phyloP scores from a whole-genome alignment of 2,888 invertebrate species.

The Thyatira batis region DNA sequence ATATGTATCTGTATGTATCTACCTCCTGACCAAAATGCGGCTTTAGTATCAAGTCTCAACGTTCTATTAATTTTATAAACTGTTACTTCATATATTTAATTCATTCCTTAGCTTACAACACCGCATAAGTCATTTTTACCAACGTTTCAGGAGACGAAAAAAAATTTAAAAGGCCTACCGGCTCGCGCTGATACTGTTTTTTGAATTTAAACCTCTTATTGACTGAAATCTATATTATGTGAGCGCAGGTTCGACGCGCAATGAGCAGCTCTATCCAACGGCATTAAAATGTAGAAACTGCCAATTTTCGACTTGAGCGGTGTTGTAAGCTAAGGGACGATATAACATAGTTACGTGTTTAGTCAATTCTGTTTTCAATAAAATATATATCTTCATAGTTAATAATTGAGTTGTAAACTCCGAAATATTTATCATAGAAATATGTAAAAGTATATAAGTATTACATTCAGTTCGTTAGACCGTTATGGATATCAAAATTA shows the following conservation, averaged over 20 bases:
- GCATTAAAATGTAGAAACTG: too few species aligned
- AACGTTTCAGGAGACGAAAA: too few species aligned
- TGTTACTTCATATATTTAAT: slow-evolving; percentile 19
- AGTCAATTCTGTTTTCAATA: slow-evolving; percentile 14
- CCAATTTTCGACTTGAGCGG: too few species aligned
- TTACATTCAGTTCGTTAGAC: neutral
- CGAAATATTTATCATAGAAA: slow-evolving; percentile 11
- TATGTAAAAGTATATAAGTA: neutral
- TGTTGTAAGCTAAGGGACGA: too few species aligned
- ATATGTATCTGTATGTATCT: slow-evolving; percentile 23
- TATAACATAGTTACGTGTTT: slow-evolving; percentile 21
- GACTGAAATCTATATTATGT: too few species aligned
- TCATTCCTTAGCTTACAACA: too few species aligned
- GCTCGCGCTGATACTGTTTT: too few species aligned
- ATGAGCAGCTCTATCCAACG: too few species aligned
- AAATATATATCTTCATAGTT: neutral
- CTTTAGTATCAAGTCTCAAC: slow-evolving; percentile 8
- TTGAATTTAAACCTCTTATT: too few species aligned
- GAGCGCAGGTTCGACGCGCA: too few species aligned
- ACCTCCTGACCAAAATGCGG: slow-evolving; percentile 44
- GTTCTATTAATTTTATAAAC: slow-evolving; percentile 12
- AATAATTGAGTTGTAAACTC: slow-evolving; percentile 32
- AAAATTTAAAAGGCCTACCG: too few species aligned
- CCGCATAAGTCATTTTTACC: too few species aligned
- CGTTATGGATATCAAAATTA: neutral